phyloP scores from a whole-genome alignment of 2,888 invertebrate species.

The Caenorhabditis parvicauda region DNA sequence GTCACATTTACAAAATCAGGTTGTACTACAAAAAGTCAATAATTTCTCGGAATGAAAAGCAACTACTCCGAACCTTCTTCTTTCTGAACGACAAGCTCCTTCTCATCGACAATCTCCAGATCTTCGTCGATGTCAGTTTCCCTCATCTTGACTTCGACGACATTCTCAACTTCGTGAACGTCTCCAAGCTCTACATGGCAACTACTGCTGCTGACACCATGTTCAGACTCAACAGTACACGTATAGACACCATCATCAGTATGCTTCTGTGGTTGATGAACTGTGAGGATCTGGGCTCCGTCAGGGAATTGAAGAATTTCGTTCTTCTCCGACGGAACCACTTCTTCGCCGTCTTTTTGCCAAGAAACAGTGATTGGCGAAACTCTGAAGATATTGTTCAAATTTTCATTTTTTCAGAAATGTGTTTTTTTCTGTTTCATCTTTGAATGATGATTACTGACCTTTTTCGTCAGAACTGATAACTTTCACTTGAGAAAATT shows the following conservation, averaged over 20 bases:
- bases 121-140: constrained; percentile 33
- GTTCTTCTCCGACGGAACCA: constrained; percentile 32
- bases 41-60: not conserved
- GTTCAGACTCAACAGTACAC: constrained; percentile 44
- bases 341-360: constrained; percentile 34
- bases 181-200: constrained; percentile 26
- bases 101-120: constrained; percentile 16
- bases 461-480: not conserved
- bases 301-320: constrained; percentile 43
- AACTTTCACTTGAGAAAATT: no score
- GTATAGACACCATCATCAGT: constrained; percentile 43
- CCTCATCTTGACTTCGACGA: constrained; percentile 6
- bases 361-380: constrained; percentile 38
- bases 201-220: constrained; percentile 41
- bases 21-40: no score
- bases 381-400: constrained; percentile 7
- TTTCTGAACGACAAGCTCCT: constrained; percentile 34
- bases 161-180: not conserved
- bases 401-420: not conserved
- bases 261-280: constrained; percentile 24
- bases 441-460: not conserved
- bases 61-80: constrained; percentile 26
- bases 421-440: not conserved
- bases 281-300: constrained; percentile 43
- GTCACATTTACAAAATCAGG: no score